Conservation (phyloP, 1,140 invertebrate species). For the Nasonia longicornis region DNA sequence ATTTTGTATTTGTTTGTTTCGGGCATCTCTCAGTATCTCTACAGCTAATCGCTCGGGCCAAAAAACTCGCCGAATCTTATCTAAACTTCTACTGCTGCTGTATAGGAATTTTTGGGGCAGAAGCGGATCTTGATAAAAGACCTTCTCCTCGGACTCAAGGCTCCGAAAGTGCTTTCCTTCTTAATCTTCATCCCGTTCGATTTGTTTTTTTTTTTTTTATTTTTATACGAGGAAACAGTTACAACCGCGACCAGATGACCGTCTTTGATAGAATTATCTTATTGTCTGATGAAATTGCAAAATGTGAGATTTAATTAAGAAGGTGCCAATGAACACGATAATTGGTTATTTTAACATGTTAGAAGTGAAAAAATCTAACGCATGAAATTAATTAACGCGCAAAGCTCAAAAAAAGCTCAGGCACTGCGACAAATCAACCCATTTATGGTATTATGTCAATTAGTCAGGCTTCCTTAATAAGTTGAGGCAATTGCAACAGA, state of each 20-base stretch:
- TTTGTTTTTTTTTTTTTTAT: slow-evolving; percentile 51
- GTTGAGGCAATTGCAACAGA: neutral
- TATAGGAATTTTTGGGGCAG: slow-evolving; percentile 60
- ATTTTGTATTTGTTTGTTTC: slow-evolving; percentile 60
- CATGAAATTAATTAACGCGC: neutral
- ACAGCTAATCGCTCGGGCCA: slow-evolving; percentile 58
- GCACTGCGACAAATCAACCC: neutral
- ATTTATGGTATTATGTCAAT: slow-evolving; percentile 43
- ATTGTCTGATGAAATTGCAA: no score
- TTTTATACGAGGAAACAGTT: slow-evolving; percentile 50
- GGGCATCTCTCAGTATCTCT: slow-evolving; percentile 57
- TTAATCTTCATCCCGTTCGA: neutral
- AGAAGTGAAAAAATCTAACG: no score
- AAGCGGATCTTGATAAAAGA: slow-evolving; percentile 61
- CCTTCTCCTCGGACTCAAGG: neutral
- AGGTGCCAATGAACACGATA: no score
- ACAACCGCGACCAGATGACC: slow-evolving; percentile 49
- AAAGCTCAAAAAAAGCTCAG: neutral
- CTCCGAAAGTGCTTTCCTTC: neutral
- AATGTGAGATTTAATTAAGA: no score
- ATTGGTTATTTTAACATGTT: no score
- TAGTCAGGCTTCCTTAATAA: slow-evolving; percentile 47
- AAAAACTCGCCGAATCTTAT: slow-evolving; percentile 56
- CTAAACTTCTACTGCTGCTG: neutral
- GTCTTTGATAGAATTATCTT: slow-evolving; percentile 50